These are phyloP conservation scores for Melangyna quadrimaculata DNA, from an alignment of 2,888 invertebrate species.

Conservation along the genomic window DNA sequence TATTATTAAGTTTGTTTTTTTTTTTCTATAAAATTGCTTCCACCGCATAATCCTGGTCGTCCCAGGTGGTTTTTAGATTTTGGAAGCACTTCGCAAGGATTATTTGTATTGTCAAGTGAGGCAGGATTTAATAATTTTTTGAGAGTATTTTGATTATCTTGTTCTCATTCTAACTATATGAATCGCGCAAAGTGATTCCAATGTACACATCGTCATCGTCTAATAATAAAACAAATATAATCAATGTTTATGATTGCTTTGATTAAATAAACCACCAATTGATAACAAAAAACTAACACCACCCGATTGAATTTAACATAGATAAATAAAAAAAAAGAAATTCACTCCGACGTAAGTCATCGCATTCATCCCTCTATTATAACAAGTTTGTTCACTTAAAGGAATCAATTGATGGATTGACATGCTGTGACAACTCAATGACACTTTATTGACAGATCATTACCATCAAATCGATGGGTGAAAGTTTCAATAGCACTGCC, in stretches of 20 bases:
- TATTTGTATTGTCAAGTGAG: no score
- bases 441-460: conserved; percentile 69
- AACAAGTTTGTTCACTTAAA: conserved; percentile 43
- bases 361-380: conserved; percentile 3
- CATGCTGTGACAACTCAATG: conserved; percentile 59
- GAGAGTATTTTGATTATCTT: no score
- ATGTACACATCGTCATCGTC: no score
- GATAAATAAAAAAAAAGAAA: not conserved
- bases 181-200: no score
- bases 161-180: no score
- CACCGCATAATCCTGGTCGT: no score
- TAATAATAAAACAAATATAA: not conserved
- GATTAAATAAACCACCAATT: conserved; percentile 22
- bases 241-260: conserved; percentile 15
- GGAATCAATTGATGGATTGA: conserved; percentile 55
- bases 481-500: conserved; percentile 52
- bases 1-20: no score
- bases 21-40: no score
- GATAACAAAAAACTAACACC: conserved; percentile 1
- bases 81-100: no score
- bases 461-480: conserved; percentile 60
- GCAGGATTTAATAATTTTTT: no score
- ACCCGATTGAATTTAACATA: conserved; percentile 18
- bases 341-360: conserved; percentile 27
- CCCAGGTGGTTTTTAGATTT: no score